A percentile compares a stretch with the other conserved stretches of the same genome.
These are phyloP conservation scores for Tupiocoris notatus DNA, from an alignment of 2,888 invertebrate genomes.

Conservation along the genomic window DNA sequence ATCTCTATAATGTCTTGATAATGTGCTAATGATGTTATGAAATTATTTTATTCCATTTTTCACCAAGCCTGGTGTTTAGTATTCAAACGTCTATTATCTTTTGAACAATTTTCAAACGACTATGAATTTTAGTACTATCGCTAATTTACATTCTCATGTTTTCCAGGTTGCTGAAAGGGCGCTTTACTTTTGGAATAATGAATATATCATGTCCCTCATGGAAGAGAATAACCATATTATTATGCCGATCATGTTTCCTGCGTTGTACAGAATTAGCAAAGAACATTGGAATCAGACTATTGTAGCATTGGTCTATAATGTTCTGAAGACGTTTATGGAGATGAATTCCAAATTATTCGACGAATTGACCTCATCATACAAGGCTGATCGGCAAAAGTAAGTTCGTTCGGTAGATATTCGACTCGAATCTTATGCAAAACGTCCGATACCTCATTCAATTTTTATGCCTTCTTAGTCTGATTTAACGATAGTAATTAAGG, in stretches of 20 bases:
- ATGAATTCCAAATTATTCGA: slow-evolving; percentile 99
- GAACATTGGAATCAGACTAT: slow-evolving; percentile 99
- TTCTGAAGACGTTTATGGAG: slow-evolving; percentile 99
- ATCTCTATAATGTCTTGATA: too few relatives aligned
- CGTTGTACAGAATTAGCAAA: slow-evolving; percentile 97
- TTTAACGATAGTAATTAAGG: too few relatives aligned
- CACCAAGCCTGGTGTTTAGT: too few relatives aligned
- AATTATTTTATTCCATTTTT: too few relatives aligned
- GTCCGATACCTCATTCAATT: too few relatives aligned
- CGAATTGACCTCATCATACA: slow-evolving; percentile 97
- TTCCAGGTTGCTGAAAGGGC: slow-evolving; percentile 95
- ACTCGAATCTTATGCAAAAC: too few relatives aligned
- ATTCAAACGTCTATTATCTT: too few relatives aligned
- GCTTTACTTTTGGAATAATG: slow-evolving; percentile 99
- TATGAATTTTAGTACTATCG: too few relatives aligned
- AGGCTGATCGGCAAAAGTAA: slow-evolving; percentile 98
- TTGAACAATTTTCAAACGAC: too few relatives aligned
- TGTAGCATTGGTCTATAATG: slow-evolving; percentile 98
- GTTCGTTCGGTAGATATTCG: too few relatives aligned
- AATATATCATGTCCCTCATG: slow-evolving; percentile 98
- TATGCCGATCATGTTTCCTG: slow-evolving; percentile 99
- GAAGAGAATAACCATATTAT: slow-evolving; percentile 97
- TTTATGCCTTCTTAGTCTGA: too few relatives aligned
- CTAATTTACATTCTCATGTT: slow-evolving; percentile 11
- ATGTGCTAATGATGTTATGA: too few relatives aligned